Evolutionary conservation across 2,888 invertebrate species (phyloP).

Genomic region (Drosophila aldrichi): DNA sequence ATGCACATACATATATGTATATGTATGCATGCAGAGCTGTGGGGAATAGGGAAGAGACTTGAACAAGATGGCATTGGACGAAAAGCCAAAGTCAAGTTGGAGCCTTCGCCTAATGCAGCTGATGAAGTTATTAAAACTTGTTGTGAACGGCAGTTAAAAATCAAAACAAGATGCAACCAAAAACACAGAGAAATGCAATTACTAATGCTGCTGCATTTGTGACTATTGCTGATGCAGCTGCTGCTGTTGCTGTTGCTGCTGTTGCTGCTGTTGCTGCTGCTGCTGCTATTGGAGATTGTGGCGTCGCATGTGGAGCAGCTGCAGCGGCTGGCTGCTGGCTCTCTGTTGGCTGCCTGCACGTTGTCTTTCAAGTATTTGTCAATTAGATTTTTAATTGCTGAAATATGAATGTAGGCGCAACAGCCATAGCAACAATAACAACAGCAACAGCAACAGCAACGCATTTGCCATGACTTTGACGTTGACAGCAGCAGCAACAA

Average conservation of each 20-base stretch:
- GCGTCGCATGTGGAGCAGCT: conserved; percentile 61
- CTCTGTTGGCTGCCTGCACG: conserved; percentile 68
- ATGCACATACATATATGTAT: not conserved
- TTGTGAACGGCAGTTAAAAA: conserved; percentile 48
- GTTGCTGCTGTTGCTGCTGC: not conserved
- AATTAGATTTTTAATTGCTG: conserved; percentile 81
- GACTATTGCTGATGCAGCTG: conserved; percentile 16
- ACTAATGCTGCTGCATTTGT: conserved; percentile 32
- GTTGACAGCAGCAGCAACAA: conserved; percentile 52
- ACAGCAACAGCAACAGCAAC: conserved; percentile 34
- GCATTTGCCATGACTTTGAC: conserved; percentile 55
- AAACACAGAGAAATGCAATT: conserved; percentile 56
- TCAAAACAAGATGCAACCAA: conserved; percentile 54
- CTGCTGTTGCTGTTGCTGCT: conserved; percentile 21
- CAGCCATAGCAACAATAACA: conserved; percentile 23
- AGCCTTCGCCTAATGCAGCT: conserved; percentile 24
- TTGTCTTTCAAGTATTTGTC: conserved; percentile 78
- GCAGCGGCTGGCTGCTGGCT: conserved; percentile 17
- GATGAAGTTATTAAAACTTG: conserved; percentile 74
- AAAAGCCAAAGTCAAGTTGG: conserved; percentile 16
- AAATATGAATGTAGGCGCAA: conserved; percentile 81
- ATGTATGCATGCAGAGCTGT: not conserved
- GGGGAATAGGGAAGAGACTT: conserved; percentile 8
- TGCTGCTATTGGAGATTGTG: conserved; percentile 31
- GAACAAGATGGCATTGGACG: conserved; percentile 21